Percentiles rank a stretch among this genome's conserved stretches.
Evolutionary conservation across 23 tunicate species (phyloP).

Genomic region (Aplidium turbinatum): DNA sequence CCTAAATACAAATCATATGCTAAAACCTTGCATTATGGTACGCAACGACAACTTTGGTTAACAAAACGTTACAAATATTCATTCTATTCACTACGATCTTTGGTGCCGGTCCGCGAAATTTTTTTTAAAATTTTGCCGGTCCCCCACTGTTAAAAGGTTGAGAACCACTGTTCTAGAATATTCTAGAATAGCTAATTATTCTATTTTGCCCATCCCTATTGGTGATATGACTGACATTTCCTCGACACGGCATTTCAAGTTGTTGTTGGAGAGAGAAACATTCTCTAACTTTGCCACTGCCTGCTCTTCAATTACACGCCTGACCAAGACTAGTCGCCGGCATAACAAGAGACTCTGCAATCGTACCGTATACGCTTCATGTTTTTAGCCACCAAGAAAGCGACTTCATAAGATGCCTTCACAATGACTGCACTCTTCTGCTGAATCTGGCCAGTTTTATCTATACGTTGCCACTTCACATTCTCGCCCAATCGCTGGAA

Average conservation of each 20-base stretch:
- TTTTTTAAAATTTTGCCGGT: too few species aligned
- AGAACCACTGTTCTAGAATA: too few species aligned
- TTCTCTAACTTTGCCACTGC: slow-evolving; percentile 32
- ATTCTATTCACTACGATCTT: too few species aligned
- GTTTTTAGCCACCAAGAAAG: slow-evolving; percentile 40
- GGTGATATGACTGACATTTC: slow-evolving; percentile 45
- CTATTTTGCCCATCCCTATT: too few species aligned
- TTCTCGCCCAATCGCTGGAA: slow-evolving; percentile 13
- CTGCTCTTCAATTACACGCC: slow-evolving; percentile 18
- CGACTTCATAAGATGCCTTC: slow-evolving; percentile 37
- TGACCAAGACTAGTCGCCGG: slow-evolving; percentile 31
- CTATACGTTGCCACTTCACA: slow-evolving; percentile 27
- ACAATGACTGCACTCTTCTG: slow-evolving; percentile 30
- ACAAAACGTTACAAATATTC: too few species aligned
- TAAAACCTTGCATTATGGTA: too few species aligned
- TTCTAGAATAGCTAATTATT: too few species aligned
- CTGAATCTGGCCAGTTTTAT: slow-evolving; percentile 37
- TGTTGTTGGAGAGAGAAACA: slow-evolving; percentile 36
- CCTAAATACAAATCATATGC: too few species aligned
- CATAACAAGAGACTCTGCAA: slow-evolving; percentile 26
- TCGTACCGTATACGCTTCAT: slow-evolving; percentile 21
- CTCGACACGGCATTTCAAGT: slow-evolving; percentile 41
- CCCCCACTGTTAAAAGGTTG: too few species aligned
- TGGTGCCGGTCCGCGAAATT: too few species aligned
- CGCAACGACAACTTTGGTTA: too few species aligned